Base-by-base conservation (phyloP, 1,140 invertebrate species). In the Wiebesia pumilae region DNA sequence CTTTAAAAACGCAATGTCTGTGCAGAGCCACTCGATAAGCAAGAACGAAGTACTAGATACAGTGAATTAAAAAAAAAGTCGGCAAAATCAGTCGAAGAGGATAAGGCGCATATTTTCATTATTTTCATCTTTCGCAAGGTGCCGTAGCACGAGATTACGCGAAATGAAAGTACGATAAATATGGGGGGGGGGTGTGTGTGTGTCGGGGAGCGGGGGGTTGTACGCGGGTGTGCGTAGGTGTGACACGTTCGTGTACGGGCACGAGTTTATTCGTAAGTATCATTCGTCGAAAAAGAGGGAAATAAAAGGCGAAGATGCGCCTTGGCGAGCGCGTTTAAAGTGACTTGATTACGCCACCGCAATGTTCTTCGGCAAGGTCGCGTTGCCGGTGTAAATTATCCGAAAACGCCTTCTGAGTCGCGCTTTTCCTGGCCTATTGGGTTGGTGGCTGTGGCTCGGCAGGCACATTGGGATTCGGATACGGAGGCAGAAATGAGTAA, bases 401-500 rank as follows among this genome's bases (percentile, higher is more conserved):
- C 67, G 67, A 71, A 71, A 71, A 71, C 35, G 67, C 27, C 40
- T 21, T 75, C 38, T 21, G 38, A 19, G 71, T 75, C 71, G 71
- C 71, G 35, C 30, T 62, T 62, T 62, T 21, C 19, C n/a, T 58
- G n/a, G 10, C 85, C 89, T 93, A 93, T 88, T 94, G 93, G 78
- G 92, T 62, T 21, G 93, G 93, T 79, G 93, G 93, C 86, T 94
- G 93, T 38, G 93, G 91, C 85, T 94, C 93, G 58, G 90, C 90
- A 77, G 93, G 91, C 84, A 93, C 91, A 83, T 93, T 92, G 12
- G 93, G 93, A 87, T 94, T 93, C 0, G 93, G 90, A 86, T 93
- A 93, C 35, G 93, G 92, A 69, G 92, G 92, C 38, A 93, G 87
- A 82, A 92, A 94, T 0, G 93, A 91, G 85, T 93, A 93, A 94